A percentile compares a stretch with the other conserved stretches of the same genome.
These are phyloP conservation scores for Anarrhichthys ocellatus DNA, from an alignment of 2,113 vertebrate species.

Conservation along the genomic window DNA sequence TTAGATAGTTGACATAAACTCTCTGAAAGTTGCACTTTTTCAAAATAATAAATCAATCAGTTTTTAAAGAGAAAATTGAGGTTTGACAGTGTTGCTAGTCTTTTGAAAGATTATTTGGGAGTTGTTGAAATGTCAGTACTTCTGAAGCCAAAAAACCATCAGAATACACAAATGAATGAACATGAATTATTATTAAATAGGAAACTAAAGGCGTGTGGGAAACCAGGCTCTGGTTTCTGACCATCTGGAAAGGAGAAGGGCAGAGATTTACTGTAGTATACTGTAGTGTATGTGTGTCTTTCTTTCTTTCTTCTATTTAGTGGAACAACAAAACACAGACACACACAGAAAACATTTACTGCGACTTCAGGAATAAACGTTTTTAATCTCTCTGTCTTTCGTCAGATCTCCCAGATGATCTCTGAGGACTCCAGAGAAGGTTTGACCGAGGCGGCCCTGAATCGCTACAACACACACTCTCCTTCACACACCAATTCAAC, in stretches of 20 bases:
- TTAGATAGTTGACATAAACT: not conserved
- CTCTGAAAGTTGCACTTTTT: not conserved
- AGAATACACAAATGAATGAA: not conserved
- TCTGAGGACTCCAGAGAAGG: conserved; percentile 90
- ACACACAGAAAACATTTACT: not conserved
- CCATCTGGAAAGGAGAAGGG: conserved; percentile 17
- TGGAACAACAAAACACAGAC: not conserved
- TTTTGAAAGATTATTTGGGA: not conserved
- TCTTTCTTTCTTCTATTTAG: not conserved
- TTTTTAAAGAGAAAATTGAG: not conserved
- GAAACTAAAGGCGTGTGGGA: conserved; percentile 19
- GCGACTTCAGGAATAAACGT: not conserved
- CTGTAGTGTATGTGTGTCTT: not conserved
- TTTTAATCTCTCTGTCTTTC: conserved; percentile 29
- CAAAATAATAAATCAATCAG: not conserved
- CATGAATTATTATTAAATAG: not conserved
- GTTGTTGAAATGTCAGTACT: not conserved
- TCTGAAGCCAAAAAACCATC: not conserved
- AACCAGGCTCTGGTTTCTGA: conserved; percentile 24
- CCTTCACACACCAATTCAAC: conserved; percentile 82
- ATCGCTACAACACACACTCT: conserved; percentile 92
- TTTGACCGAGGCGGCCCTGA: conserved; percentile 88
- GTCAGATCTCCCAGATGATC: conserved; percentile 93
- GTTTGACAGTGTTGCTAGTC: not conserved
- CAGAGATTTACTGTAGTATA: conserved; percentile 1